Conservation (phyloP, 2,113 vertebrate genomes). For the Eurypyga helias region DNA sequence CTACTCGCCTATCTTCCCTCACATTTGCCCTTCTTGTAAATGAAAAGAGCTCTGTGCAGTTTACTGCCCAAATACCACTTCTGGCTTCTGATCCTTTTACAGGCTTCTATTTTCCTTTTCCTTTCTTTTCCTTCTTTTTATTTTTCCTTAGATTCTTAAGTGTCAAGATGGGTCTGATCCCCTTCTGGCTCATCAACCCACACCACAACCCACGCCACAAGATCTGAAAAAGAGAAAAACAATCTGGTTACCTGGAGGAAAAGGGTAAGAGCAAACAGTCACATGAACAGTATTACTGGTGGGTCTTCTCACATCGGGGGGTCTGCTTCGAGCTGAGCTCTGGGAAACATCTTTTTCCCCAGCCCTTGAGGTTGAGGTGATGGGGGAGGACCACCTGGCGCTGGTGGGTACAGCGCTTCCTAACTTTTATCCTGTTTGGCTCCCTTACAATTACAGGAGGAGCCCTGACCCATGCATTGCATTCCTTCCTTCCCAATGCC, state of each 20-base stretch:
- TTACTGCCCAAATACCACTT: conserved; percentile 36
- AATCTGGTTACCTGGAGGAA: neutral
- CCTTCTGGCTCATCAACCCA: conserved; percentile 57
- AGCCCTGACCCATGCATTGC: neutral
- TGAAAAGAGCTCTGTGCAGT: neutral
- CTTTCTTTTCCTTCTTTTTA: conserved; percentile 62
- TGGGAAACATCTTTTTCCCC: neutral
- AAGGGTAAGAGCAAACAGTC: neutral
- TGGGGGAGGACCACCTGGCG: neutral
- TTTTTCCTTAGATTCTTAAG: neutral
- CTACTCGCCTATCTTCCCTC: neutral
- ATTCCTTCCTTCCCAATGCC: neutral
- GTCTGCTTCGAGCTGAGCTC: neutral
- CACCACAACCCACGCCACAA: conserved; percentile 56
- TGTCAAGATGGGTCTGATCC: conserved; percentile 1
- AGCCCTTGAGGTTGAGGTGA: neutral
- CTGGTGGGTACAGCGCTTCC: neutral
- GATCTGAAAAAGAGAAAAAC: conserved; percentile 57
- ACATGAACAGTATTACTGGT: too few species aligned
- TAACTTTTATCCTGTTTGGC: neutral
- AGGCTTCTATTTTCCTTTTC: conserved; percentile 1
- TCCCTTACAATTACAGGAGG: neutral
- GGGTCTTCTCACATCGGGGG: neutral
- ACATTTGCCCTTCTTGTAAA: neutral
- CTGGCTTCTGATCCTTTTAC: conserved; percentile 46